A percentile compares a stretch with the other conserved stretches of the same genome.
These are phyloP conservation scores for Lithodes maja DNA, from an alignment of 2,888 invertebrate species.

Conservation along the genomic window DNA sequence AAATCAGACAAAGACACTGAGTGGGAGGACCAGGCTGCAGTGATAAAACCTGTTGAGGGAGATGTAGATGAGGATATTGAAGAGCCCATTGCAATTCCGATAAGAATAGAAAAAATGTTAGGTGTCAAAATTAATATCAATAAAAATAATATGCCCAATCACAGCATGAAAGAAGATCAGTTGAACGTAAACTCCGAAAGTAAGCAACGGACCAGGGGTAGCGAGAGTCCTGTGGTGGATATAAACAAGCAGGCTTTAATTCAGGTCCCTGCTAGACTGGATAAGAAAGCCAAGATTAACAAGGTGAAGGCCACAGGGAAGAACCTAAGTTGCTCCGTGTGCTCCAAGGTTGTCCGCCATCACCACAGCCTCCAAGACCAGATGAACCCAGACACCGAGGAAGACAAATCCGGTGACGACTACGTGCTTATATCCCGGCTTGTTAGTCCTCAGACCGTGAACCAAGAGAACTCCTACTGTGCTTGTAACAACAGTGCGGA, in stretches of 20 bases:
- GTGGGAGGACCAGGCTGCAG: too few species aligned
- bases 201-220: too few species aligned
- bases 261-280: not conserved
- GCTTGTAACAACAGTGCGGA: not conserved
- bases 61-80: too few species aligned
- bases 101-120: too few species aligned
- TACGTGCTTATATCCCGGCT: slow-evolving; percentile 31
- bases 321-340: slow-evolving; percentile 6
- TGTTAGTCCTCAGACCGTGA: not conserved
- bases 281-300: slow-evolving; percentile 12
- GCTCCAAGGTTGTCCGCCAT: slow-evolving; percentile 10
- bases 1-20: too few species aligned
- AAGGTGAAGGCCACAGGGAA: slow-evolving; percentile 24
- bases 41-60: too few species aligned
- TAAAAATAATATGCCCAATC: too few species aligned
- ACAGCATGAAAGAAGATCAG: too few species aligned
- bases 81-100: too few species aligned
- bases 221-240: too few species aligned
- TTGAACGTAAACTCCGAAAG: too few species aligned
- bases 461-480: slow-evolving; percentile 17
- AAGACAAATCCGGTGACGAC: slow-evolving; percentile 7
- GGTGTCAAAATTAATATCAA: too few species aligned
- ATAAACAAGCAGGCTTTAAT: not conserved
- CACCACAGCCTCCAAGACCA: slow-evolving; percentile 5
- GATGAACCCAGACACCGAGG: not conserved